These are phyloP conservation scores for Palloptera scutellata DNA, from an alignment of 2,888 invertebrate species.

Conservation along the genomic window DNA sequence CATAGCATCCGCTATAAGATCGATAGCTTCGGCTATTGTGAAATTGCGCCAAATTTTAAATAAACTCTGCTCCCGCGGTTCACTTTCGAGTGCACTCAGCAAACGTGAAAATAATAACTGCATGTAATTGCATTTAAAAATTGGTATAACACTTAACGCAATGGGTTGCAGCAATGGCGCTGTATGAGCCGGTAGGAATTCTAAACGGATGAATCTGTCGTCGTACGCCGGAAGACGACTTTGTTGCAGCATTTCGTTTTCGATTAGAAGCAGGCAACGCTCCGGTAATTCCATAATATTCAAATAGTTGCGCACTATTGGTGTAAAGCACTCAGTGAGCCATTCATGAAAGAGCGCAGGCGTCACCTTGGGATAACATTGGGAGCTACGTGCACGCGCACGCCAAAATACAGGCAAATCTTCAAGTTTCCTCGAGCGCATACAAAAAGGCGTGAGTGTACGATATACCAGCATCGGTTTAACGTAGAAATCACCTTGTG, in stretches of 20 bases:
- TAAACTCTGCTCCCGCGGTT: background rate
- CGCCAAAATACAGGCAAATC: conserved; percentile 26
- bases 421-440: conserved; percentile 5
- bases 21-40: conserved; percentile 16
- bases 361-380: conserved; percentile 8
- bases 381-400: background rate
- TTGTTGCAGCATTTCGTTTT: conserved; percentile 12
- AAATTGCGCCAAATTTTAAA: conserved; percentile 26
- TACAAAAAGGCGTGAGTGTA: background rate
- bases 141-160: conserved; percentile 18
- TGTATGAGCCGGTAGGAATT: conserved; percentile 18
- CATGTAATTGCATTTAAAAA: conserved; percentile 25
- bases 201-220: conserved; percentile 15
- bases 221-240: conserved; percentile 5
- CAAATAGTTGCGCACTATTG: conserved; percentile 22
- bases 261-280: conserved; percentile 20
- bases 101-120: conserved; percentile 10
- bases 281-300: conserved; percentile 13
- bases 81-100: background rate
- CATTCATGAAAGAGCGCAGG: conserved; percentile 23
- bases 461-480: conserved; percentile 29
- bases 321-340: conserved; percentile 27
- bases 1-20: conserved; percentile 23
- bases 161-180: conserved; percentile 19
- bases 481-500: conserved; percentile 23